Evolutionary conservation across 2,797 vertebrate genomes (phyloP), one percentile per base, ranked within the genome.

Genomic region (Neostethus bicornis): DNA sequence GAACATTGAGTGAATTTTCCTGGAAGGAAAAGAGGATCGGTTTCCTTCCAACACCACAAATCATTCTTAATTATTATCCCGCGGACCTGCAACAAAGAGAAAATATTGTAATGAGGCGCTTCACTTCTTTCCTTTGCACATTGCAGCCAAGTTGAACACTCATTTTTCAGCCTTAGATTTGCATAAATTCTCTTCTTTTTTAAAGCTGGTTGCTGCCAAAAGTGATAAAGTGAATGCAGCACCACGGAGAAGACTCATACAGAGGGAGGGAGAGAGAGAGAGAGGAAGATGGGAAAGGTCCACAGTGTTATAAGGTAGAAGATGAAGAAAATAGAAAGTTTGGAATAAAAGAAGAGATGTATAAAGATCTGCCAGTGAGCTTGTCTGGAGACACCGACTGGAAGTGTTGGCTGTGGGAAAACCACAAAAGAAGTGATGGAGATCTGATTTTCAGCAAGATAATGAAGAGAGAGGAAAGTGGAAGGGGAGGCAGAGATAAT

Each of bases 21-120:
- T 28, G 23, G 31, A 66, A 70, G 66, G 25, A 66, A 68, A 73
- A 60, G 68, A 61, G 51, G 47, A 54, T 66, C 56, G 51, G 64
- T 79, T 85, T 77, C 65, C 47, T 76, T 76, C 79, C 67, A 71
- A 60, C 84, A 84, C 81, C 83, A 90, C 90, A 90, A 91, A 92
- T 92, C 89, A 91, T 89, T 89, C 80, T 81, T 87, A 90, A 90
- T 90, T 90, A 92, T 91, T 81, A 87, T 88, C 85, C 69, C 16
- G 72, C 47, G 44, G 83, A 87, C 86, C 78, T 75, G 87, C 85
- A 90, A 90, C 84, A 90, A 85, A 89, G 77, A 88, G 54, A 77
- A 85, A 88, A 87, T 88, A 87, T 89, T 91, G 68, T 88, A 90
- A 91, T 83, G 79, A 93, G 89, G 66, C 49, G 7, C 68, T 77